These are phyloP conservation scores for Atta texana DNA, from an alignment of 1,140 invertebrate species.

Conservation along the genomic window DNA sequence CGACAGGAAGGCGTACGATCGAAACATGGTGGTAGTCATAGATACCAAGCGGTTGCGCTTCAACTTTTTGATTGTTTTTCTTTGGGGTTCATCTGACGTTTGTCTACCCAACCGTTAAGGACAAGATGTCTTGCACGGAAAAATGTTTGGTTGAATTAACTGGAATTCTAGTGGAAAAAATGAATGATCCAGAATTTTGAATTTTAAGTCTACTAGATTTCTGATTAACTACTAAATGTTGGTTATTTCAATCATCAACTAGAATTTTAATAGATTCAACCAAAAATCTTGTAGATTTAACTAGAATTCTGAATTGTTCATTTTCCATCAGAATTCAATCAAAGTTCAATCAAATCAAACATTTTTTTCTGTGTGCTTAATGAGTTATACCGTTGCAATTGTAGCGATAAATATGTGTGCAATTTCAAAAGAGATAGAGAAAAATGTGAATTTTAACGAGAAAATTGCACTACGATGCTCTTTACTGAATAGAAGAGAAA, in stretches of 20 bases:
- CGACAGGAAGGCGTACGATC: constrained; percentile 39
- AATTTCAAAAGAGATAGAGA: neutral
- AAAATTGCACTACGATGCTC: neutral
- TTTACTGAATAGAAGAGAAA: neutral
- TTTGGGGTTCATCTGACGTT: neutral
- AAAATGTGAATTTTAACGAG: neutral
- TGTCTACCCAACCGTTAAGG: neutral
- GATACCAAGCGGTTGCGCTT: constrained; percentile 40
- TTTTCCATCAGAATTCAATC: too few species aligned
- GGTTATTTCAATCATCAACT: too few species aligned
- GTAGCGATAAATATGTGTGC: neutral
- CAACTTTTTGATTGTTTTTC: constrained; percentile 1
- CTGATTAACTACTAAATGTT: too few species aligned
- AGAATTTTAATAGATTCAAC: too few species aligned
- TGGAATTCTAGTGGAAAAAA: too few species aligned
- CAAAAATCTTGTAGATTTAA: too few species aligned
- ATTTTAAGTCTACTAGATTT: too few species aligned
- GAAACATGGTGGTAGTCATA: constrained; percentile 1
- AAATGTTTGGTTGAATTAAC: too few species aligned
- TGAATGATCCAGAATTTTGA: too few species aligned
- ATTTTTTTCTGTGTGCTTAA: too few species aligned
- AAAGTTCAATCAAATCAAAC: too few species aligned
- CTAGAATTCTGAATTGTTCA: too few species aligned
- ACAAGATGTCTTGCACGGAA: neutral
- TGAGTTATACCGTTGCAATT: neutral